A percentile compares a stretch with the other conserved stretches of the same genome.
Evolutionary conservation across 2,888 invertebrate species (phyloP).

Genomic region (Argyresthia albistria): DNA sequence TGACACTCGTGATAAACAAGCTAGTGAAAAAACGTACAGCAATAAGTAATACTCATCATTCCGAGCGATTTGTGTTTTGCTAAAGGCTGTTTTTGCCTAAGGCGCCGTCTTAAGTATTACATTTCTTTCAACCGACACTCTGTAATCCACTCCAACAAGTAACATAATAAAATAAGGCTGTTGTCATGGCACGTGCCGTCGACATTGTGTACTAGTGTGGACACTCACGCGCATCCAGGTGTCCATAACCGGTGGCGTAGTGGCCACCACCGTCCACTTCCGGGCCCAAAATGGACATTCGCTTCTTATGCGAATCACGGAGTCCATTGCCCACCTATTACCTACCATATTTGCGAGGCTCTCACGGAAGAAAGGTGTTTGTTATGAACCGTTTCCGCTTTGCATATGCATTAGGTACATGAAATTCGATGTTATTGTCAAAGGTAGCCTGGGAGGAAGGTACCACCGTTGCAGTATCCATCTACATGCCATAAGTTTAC

Average conservation of each 20-base stretch:
- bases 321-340: too few species aligned
- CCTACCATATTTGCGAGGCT: slow-evolving; percentile 10
- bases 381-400: not conserved
- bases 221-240: slow-evolving; percentile 30
- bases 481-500: too few species aligned
- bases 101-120: too few species aligned
- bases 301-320: slow-evolving; percentile 49
- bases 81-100: too few species aligned
- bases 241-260: slow-evolving; percentile 25
- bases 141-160: not conserved
- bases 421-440: too few species aligned
- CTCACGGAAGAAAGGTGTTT: not conserved
- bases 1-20: too few species aligned
- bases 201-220: not conserved
- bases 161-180: not conserved
- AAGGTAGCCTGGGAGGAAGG: too few species aligned
- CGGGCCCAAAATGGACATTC: slow-evolving; percentile 61
- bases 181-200: not conserved
- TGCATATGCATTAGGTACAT: too few species aligned
- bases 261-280: slow-evolving; percentile 35
- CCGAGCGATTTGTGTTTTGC: too few species aligned
- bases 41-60: too few species aligned
- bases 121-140: not conserved
- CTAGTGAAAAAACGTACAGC: too few species aligned
- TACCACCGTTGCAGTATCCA: too few species aligned